These are phyloP conservation scores for Antitype chi DNA, from an alignment of 2,888 invertebrate genomes.

Conservation along the genomic window DNA sequence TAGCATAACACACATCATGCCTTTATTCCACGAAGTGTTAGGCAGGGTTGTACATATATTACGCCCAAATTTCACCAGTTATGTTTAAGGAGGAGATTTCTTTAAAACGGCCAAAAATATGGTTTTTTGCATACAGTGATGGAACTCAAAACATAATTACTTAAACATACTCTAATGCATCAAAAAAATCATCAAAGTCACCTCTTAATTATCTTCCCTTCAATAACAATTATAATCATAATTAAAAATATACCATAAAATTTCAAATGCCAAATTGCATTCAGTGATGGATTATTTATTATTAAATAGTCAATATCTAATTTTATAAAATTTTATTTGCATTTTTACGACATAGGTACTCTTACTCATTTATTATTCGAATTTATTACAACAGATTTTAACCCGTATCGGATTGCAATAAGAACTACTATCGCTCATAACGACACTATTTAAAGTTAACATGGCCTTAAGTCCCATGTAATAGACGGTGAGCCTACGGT, in stretches of 20 bases:
- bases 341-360: background rate
- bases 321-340: background rate
- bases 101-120: no score
- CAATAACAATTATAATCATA: no score
- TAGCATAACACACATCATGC: background rate
- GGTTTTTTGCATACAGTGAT: background rate
- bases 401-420: constrained; percentile 28
- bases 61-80: background rate
- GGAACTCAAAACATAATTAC: no score
- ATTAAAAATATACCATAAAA: no score
- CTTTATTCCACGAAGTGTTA: background rate
- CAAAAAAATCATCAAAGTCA: no score
- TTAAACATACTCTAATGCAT: no score
- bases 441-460: constrained; percentile 40
- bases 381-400: constrained; percentile 63
- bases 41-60: background rate
- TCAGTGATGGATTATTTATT: background rate
- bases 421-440: constrained; percentile 54
- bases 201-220: no score
- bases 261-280: background rate
- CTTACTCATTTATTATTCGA: constrained; percentile 33
- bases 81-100: background rate
- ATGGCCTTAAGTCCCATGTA: constrained; percentile 39
- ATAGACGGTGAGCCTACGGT: background rate
- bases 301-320: background rate